Evolutionary conservation across 2,888 invertebrate genomes (phyloP), one percentile per base, ranked within the genome.

Genomic region (Drosophila mettleri): DNA sequence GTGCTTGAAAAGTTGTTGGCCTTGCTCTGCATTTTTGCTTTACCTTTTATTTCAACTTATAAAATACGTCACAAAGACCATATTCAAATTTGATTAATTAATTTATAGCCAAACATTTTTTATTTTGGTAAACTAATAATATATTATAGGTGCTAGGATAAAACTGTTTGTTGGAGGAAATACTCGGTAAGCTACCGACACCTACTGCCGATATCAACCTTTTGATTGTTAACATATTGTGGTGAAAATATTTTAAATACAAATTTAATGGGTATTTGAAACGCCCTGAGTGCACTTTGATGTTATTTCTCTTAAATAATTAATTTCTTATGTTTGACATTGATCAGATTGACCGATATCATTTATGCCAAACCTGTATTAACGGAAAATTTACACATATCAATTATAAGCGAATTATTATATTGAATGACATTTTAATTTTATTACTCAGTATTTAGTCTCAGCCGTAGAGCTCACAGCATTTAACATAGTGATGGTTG

Each of bases 1-100:
- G 67, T 55, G 53, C 64, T 65, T 64, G 12, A 64, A 70, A 76
- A 72, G 82, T 65, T 61, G 87, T 68, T 76, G 68, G 74, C 87
- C 85, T 85, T 85, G 85, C 78, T 71, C 86, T 49, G 72, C 71
- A 61, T 80, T 61, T 59, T 27, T 22, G 49, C 29, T 33, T 49
- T 54, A 38, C 48, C 24, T 61, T 66, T 55, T 64, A 60, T 52
- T 60, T 38, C 22, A 53, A 58, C 69, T 72, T 59, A 38, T 24
- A 33, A 12, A 14, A 33, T 64, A 14, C 36, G 3, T 4, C 43
- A 31, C n/a, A 22, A 36, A 29, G 16, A 12, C 2, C 38, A 16
- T 24, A 34, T 59, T 67, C 46, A 20, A 36, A 33, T 55, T 46
- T n/a, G 0, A 14, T 31, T 12, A 12, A 31, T 12, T 12, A 12